Conservation (phyloP, 2,113 vertebrate genomes). For the Scopus umbretta region DNA sequence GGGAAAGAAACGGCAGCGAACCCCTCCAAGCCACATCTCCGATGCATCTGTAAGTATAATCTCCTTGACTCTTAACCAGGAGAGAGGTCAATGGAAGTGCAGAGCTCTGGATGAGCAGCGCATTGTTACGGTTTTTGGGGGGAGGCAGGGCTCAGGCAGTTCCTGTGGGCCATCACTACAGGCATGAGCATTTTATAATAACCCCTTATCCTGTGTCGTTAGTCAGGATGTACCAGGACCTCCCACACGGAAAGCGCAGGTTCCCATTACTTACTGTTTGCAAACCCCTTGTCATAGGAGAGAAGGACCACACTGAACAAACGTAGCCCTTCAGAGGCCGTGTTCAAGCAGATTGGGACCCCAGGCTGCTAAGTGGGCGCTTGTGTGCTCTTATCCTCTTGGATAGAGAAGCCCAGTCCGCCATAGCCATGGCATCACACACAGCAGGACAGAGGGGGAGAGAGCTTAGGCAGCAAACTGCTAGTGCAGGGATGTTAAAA, state of each 20-base stretch:
- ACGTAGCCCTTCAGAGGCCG: not conserved
- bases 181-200: not conserved
- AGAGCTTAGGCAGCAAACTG: not conserved
- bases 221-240: not conserved
- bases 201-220: not conserved
- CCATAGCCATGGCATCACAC: not conserved
- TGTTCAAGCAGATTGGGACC: not conserved
- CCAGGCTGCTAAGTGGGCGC: not conserved
- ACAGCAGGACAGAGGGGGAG: not conserved
- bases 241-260: not conserved
- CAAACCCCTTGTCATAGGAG: not conserved
- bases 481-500: not conserved
- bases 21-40: not conserved
- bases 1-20: not conserved
- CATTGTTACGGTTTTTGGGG: not conserved
- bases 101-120: not conserved
- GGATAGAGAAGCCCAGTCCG: not conserved
- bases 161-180: not conserved
- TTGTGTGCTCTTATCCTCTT: not conserved
- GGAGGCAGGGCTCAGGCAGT: not conserved
- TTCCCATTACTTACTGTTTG: not conserved
- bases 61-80: not conserved
- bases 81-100: not conserved
- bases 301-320: not conserved
- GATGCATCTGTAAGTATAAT: not conserved